These are phyloP conservation scores for Xiphophorus hellerii DNA, from an alignment of 2,113 vertebrate genomes.

Conservation along the genomic window DNA sequence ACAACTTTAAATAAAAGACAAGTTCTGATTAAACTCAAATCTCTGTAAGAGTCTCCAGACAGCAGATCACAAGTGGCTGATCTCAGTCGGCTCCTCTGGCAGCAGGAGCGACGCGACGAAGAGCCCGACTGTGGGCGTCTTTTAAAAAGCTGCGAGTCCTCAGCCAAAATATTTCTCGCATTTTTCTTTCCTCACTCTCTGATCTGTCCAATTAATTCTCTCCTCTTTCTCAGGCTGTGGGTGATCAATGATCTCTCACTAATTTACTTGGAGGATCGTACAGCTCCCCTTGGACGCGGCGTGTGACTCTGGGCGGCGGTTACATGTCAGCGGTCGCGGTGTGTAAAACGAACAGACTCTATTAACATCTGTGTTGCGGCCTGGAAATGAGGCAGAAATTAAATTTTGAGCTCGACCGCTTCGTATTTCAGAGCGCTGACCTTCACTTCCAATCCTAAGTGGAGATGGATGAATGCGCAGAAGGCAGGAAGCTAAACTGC, in stretches of 20 bases:
- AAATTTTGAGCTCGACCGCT: conserved; percentile 51
- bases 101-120: conserved; percentile 1
- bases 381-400: conserved; percentile 61
- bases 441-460: conserved; percentile 53
- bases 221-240: conserved; percentile 29
- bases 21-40: neutral
- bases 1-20: neutral
- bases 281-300: conserved; percentile 2
- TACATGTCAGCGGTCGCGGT: conserved; percentile 16
- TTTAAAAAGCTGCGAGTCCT: conserved; percentile 38
- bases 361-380: conserved; percentile 42
- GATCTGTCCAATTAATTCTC: conserved; percentile 53
- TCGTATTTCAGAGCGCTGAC: conserved; percentile 56
- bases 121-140: conserved; percentile 18
- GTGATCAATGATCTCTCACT: conserved; percentile 60
- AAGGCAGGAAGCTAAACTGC: conserved; percentile 4
- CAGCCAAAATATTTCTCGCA: conserved; percentile 13
- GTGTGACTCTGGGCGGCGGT: conserved; percentile 14
- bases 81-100: neutral
- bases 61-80: neutral
- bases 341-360: conserved; percentile 13
- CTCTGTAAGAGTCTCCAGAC: neutral
- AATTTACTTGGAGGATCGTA: conserved; percentile 38
- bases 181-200: conserved; percentile 15
- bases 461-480: conserved; percentile 51